Conservation (phyloP, 2,888 invertebrate species). For the Volucella zonaria region DNA sequence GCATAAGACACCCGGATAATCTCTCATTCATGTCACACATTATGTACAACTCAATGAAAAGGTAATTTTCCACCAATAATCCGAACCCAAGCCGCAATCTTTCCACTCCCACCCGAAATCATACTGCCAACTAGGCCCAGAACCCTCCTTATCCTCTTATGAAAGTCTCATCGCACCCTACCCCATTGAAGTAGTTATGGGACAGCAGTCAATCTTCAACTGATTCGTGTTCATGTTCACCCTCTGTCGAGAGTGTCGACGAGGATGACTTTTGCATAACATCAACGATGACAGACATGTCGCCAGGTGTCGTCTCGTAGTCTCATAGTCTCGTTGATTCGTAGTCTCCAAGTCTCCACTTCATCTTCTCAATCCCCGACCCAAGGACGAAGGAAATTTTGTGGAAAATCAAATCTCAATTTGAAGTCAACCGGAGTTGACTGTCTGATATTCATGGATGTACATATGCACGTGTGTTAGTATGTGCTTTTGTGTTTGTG, state of each 20-base stretch:
- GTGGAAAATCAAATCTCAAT: constrained; percentile 73
- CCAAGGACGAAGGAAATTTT: constrained; percentile 56
- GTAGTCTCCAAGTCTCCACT: not conserved
- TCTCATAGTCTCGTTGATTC: no score
- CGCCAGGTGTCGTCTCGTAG: constrained; percentile 49
- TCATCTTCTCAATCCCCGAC: no score
- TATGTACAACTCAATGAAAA: constrained; percentile 71
- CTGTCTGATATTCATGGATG: not conserved
- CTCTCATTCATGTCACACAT: constrained; percentile 71
- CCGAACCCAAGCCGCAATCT: constrained; percentile 34
- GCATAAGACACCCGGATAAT: constrained; percentile 61
- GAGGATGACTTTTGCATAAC: constrained; percentile 57
- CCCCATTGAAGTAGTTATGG: not conserved
- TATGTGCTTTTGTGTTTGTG: constrained; percentile 14
- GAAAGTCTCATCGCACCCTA: not conserved
- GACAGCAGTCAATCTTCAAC: constrained; percentile 26
- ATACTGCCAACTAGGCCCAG: not conserved
- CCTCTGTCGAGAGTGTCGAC: not conserved
- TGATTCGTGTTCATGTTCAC: constrained; percentile 13
- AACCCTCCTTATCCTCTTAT: constrained; percentile 16
- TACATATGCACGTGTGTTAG: not conserved
- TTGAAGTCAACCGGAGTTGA: constrained; percentile 56
- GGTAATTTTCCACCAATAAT: constrained; percentile 73
- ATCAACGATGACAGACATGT: constrained; percentile 64
- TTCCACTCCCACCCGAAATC: not conserved